Evolutionary conservation across 1,140 invertebrate genomes (phyloP), one percentile per base, ranked within the genome.

Genomic region (Papilio machaon): DNA sequence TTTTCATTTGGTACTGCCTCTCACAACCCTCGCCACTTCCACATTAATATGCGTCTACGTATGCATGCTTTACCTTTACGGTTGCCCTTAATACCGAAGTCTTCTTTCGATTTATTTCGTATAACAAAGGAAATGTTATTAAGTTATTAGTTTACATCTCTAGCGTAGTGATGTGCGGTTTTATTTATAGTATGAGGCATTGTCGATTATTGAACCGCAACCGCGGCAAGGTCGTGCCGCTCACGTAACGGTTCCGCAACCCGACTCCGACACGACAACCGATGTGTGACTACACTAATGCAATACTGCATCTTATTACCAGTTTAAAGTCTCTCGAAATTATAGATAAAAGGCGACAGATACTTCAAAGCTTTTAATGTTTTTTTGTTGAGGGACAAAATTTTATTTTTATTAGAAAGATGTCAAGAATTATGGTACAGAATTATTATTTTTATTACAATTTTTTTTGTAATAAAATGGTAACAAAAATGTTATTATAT

Each of bases 231-330:
- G 91, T 85, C 87, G 83, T 73, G 82, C 77, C 82, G 83, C 81
- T 89, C 87, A 87, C 84, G 85, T 85, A 85, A 85, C 85, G 84
- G 89, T 92, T 92, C 91, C 90, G 91, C 85, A 91, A 91, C 80
- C 84, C 52, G 85, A 92, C 82, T 85, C 87, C 82, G 80, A 52
- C 15, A 80, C 52, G 79, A 81, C 17, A 58, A 46, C 60, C 60
- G 60, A 64, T 70, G 64, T 70, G 64, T 70, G 64, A 70, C 23
- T 70, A 17, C 30, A 17, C 64, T 70, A 70, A 70, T 70, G 64
- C 64, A 70, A 70, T 17, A 70, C 30, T 70, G 64, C 64, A 70
- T 38, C 13, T 10, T 7, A 70, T 38, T 38, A 35, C 64, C 23
- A 70, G 64, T 70, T 70, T 70, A 35, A 70, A 70, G 11, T 35